Conservation (phyloP, 2,888 invertebrate species). For the Leptarthrus brevirostris region DNA sequence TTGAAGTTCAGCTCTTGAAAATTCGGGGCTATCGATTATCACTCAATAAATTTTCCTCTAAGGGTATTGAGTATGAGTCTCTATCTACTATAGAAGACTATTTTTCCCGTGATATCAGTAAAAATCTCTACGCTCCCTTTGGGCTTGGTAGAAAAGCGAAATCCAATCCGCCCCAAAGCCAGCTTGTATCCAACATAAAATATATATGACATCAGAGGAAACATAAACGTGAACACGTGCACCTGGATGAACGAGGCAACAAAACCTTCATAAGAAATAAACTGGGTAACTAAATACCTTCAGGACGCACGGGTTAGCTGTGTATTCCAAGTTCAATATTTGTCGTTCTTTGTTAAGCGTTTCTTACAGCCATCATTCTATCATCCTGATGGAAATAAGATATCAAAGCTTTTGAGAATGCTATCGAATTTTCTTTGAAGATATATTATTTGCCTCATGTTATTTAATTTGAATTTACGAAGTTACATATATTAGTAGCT, state of each 20-base stretch:
- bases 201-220: not conserved
- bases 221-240: not conserved
- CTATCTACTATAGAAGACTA: not conserved
- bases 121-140: not conserved
- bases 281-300: conserved; percentile 17
- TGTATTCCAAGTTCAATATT: not conserved
- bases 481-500: conserved; percentile 6
- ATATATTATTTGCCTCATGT: too few species aligned
- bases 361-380: conserved; percentile 3
- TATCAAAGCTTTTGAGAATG: not conserved
- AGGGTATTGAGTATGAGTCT: too few species aligned
- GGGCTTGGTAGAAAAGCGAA: too few species aligned
- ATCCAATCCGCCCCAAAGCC: not conserved
- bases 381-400: not conserved
- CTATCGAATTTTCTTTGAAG: not conserved
- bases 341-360: not conserved
- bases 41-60: too few species aligned
- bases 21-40: not conserved
- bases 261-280: conserved; percentile 3
- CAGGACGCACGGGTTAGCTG: not conserved
- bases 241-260: not conserved
- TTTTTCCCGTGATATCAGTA: not conserved
- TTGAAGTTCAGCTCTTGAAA: not conserved
- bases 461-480: too few species aligned
- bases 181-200: not conserved